Conservation (phyloP, 2,888 invertebrate species). For the Mesorhabditis spiculigera region DNA sequence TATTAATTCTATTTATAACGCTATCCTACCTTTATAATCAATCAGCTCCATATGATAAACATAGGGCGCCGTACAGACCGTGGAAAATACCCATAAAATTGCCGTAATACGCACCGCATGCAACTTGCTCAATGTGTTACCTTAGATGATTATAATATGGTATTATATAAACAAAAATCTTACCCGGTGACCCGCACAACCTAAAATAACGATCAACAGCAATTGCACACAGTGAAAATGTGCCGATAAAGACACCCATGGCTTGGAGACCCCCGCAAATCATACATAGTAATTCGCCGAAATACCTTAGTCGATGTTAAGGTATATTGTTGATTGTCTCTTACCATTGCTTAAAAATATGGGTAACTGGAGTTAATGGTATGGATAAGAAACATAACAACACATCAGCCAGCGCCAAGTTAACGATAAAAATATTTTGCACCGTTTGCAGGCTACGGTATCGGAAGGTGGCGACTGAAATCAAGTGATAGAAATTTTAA, state of each 20-base stretch:
- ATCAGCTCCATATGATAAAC: slow-evolving; percentile 71
- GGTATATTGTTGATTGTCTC: background rate
- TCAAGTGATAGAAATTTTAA: background rate
- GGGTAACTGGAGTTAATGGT: slow-evolving; percentile 90
- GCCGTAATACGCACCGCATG: slow-evolving; percentile 33
- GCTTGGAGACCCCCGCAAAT: slow-evolving; percentile 87
- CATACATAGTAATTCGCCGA: slow-evolving; percentile 84
- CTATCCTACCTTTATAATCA: no score
- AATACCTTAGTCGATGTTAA: slow-evolving; percentile 63
- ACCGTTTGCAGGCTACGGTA: slow-evolving; percentile 42
- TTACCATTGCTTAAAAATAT: slow-evolving; percentile 81
- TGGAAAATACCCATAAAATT: slow-evolving; percentile 26
- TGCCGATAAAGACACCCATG: slow-evolving; percentile 92
- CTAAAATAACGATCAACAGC: slow-evolving; percentile 82
- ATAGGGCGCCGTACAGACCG: slow-evolving; percentile 78
- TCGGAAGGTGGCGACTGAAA: slow-evolving; percentile 29
- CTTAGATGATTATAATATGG: slow-evolving; percentile 11
- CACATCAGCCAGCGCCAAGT: slow-evolving; percentile 71
- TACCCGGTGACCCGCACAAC: slow-evolving; percentile 31
- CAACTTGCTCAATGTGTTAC: slow-evolving; percentile 27
- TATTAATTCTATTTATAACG: no score
- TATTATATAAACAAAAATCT: background rate
- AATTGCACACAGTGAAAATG: slow-evolving; percentile 89
- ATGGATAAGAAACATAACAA: slow-evolving; percentile 85
- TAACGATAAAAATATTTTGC: slow-evolving; percentile 85